Conservation (phyloP, 2,113 vertebrate species). For the Podarcis muralis region DNA sequence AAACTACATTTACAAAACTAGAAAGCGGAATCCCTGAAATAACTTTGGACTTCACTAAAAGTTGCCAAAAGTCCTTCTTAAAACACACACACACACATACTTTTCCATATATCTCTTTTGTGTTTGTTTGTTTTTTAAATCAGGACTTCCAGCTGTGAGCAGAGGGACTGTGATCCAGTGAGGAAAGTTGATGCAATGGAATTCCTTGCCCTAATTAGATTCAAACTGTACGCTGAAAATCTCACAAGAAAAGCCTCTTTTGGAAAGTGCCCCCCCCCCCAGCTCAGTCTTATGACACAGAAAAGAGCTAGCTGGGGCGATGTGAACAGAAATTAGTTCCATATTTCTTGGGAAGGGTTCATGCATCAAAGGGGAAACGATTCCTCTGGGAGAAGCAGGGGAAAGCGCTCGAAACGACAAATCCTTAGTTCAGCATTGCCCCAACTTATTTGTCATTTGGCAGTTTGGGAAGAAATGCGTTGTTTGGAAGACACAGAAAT, state of each 20-base stretch:
- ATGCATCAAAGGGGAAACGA: background rate
- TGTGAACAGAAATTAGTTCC: background rate
- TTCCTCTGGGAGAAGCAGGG: background rate
- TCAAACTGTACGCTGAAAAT: background rate
- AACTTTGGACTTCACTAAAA: background rate
- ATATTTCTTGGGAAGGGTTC: slow-evolving; percentile 7
- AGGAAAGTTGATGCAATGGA: background rate
- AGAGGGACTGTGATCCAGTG: background rate
- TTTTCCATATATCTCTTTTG: background rate
- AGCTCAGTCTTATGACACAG: background rate
- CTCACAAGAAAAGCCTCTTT: background rate
- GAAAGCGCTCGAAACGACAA: background rate
- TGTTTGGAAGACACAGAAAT: background rate
- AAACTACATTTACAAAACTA: background rate
- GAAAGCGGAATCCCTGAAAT: background rate
- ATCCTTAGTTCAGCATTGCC: background rate
- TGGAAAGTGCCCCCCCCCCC: background rate
- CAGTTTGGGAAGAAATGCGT: background rate
- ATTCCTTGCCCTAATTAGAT: slow-evolving; percentile 11
- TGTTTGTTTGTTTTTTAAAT: background rate
- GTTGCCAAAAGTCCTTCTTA: background rate
- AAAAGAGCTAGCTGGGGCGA: too few species aligned
- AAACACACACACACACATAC: background rate
- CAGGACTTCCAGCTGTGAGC: slow-evolving; percentile 3
- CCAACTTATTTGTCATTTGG: background rate